phyloP scores from a whole-genome alignment of 2,888 invertebrate species.

The Dicyrtomina minuta region DNA sequence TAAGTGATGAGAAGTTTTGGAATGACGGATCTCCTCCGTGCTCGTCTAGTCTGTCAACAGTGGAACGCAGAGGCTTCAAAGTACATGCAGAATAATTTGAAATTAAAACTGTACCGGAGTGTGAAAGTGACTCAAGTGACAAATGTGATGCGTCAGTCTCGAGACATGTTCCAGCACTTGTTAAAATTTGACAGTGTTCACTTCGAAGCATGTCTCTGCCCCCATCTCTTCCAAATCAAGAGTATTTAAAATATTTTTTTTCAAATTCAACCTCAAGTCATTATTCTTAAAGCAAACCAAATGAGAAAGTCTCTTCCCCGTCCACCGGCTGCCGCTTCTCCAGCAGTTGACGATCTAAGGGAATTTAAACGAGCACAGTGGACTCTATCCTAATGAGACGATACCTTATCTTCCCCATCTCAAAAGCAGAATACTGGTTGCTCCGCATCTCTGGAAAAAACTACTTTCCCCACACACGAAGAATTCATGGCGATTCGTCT shows the following conservation, averaged over 20 bases:
- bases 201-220: conserved; percentile 7
- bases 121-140: conserved; percentile 7
- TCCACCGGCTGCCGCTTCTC: background rate
- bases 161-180: conserved; percentile 8
- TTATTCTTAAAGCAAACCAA: conserved; percentile 12
- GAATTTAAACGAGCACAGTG: conserved; percentile 12
- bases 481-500: conserved; percentile 81
- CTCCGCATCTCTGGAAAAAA: conserved; percentile 25
- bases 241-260: conserved; percentile 8
- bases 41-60: conserved; percentile 17
- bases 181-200: conserved; percentile 15
- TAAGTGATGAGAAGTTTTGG: conserved; percentile 8
- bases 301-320: conserved; percentile 12
- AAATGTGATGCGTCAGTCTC: background rate
- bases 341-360: conserved; percentile 15
- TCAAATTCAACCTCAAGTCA: conserved; percentile 6
- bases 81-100: conserved; percentile 3
- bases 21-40: conserved; percentile 2
- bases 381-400: background rate
- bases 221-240: background rate
- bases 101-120: conserved; percentile 6
- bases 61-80: conserved; percentile 29
- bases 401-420: conserved; percentile 9
- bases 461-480: conserved; percentile 71
- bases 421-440: conserved; percentile 15